Conservation (phyloP, 1,140 invertebrate genomes). For the Lerema accius region DNA sequence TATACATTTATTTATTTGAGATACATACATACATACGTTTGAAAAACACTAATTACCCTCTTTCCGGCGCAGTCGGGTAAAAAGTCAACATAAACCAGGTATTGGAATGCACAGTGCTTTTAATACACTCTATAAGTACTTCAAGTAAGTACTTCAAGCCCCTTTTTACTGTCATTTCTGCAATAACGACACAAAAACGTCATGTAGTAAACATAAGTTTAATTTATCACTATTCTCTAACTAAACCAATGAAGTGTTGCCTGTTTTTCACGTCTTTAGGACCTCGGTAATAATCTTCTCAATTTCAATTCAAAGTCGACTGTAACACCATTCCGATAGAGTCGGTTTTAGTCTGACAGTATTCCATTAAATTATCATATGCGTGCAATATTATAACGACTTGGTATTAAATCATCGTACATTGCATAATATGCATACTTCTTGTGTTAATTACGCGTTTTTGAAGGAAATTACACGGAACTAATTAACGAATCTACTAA, state of each 20-base stretch:
- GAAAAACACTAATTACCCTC: too few relatives aligned
- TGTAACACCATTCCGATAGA: not conserved
- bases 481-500: conserved; percentile 13
- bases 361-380: conserved; percentile 2
- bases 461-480: conserved; percentile 23
- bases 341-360: not conserved
- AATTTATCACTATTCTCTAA: conserved; percentile 1
- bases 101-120: too few relatives aligned
- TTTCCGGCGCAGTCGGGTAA: too few relatives aligned
- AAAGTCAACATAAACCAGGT: too few relatives aligned
- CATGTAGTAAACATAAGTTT: conserved; percentile 6
- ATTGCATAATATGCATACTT: conserved; percentile 27
- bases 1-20: too few relatives aligned
- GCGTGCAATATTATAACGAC: conserved; percentile 26
- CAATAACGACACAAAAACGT: conserved; percentile 9
- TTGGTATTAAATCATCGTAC: conserved; percentile 14
- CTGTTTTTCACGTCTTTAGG: conserved; percentile 20
- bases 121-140: too few relatives aligned
- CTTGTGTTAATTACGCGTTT: conserved; percentile 22
- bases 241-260: conserved; percentile 22
- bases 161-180: too few relatives aligned
- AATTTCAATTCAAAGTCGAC: conserved; percentile 1
- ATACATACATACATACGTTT: too few relatives aligned
- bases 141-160: too few relatives aligned
- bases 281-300: conserved; percentile 8